Evolutionary conservation across 2,113 vertebrate species (phyloP).

Genomic region (Cephalopholis sonnerati): DNA sequence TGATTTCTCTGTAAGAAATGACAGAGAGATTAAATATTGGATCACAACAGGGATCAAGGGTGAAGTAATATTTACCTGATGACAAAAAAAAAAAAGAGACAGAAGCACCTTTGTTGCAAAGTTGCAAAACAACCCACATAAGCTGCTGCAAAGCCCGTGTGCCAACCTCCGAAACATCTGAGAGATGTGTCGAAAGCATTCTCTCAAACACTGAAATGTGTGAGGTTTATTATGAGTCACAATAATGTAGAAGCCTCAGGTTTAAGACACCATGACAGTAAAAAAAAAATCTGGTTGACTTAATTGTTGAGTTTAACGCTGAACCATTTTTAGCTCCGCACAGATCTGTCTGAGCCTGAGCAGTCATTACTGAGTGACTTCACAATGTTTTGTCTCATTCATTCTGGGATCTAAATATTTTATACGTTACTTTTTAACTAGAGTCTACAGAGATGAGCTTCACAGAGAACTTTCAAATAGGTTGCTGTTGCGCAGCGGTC

Average conservation of each 20-base stretch:
- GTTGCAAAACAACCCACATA: slow-evolving; percentile 2
- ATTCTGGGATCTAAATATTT: not conserved
- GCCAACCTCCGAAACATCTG: not conserved
- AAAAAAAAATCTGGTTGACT: too few relatives aligned
- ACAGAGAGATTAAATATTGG: not conserved
- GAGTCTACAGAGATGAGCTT: not conserved
- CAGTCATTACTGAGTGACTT: not conserved
- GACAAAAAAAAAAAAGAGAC: too few relatives aligned
- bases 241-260: not conserved
- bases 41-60: not conserved
- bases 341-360: not conserved
- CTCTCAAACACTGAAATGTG: not conserved
- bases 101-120: not conserved
- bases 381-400: not conserved
- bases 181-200: too few relatives aligned
- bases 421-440: not conserved
- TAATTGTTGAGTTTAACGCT: too few relatives aligned
- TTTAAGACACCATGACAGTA: not conserved
- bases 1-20: slow-evolving; percentile 48
- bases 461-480: not conserved
- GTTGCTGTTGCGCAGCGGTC: not conserved
- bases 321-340: not conserved
- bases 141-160: not conserved
- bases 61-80: not conserved
- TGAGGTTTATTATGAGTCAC: not conserved